Evolutionary conservation across 2,888 invertebrate species (phyloP), one percentile per base, ranked within the genome.

Genomic region (Acanthosoma haemorrhoidale): DNA sequence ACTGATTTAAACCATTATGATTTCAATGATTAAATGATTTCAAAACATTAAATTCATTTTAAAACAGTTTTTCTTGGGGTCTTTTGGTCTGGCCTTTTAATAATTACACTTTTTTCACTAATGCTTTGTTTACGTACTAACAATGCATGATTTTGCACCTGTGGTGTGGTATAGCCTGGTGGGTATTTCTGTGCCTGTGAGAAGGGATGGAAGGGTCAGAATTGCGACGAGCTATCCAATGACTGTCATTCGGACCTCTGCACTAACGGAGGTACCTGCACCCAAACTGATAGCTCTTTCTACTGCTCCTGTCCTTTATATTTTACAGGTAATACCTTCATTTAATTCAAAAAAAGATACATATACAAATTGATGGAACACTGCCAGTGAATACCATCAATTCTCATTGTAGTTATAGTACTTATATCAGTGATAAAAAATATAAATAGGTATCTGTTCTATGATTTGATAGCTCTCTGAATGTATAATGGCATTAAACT

Each of bases 231-330:
- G 38, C 31, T 32, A 0, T 57, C 67, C 3, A 64, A 41, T 15
- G 58, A 59, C 41, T 73, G 74, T 63, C 41, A 31, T 39, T 66
- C 61, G 31, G 69, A 66, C 34, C 71, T 68, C 57, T 73, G 73
- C 59, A 11, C 43, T 36, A 72, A 92, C 80, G 90, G 90, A 0
- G 92, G 87, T 70, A 84, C 85, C n/a, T 92, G 92, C 80, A 77
- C 78, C 59, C 80, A 82, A 61, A 60, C 68, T 73, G 81, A 80
- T 66, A 82, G 82, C 36, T 81, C 83, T 73, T 85, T 87, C 80
- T 87, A 89, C 79, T 91, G 91, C 80, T 82, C 85, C 63, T 91
- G 91, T 78, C 83, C 84, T 16, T 83, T 86, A 2, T 89, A 88
- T 1, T 91, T 85, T 82, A 84, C 83, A 80, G 90, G 90, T 88